phyloP scores from a whole-genome alignment of 2,113 vertebrate species.

The Colossoma macropomum region DNA sequence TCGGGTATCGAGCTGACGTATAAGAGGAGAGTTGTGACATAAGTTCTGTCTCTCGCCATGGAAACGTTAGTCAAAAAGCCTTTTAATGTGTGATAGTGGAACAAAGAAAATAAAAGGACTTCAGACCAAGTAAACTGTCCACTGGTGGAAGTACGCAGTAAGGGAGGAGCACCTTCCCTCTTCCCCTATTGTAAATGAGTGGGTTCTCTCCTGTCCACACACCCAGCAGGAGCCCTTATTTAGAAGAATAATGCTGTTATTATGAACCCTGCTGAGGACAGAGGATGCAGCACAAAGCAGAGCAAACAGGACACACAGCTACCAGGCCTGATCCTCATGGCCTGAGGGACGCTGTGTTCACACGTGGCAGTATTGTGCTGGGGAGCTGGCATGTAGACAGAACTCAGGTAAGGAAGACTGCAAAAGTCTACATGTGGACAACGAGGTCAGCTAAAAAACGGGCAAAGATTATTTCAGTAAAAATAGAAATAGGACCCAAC shows the following conservation, averaged over 20 bases:
- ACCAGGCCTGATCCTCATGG: background rate
- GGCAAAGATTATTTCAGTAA: background rate
- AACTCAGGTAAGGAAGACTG: background rate
- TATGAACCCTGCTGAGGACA: constrained; percentile 45
- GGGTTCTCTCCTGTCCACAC: constrained; percentile 9
- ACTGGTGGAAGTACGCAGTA: constrained; percentile 32
- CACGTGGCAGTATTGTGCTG: constrained; percentile 36
- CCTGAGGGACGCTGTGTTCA: background rate
- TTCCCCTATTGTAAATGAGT: constrained; percentile 47
- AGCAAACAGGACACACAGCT: constrained; percentile 23
- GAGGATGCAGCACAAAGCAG: constrained; percentile 42
- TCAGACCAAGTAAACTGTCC: constrained; percentile 15
- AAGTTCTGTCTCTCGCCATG: background rate
- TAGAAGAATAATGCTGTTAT: constrained; percentile 34
- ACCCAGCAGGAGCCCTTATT: constrained; percentile 23
- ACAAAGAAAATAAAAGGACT: background rate
- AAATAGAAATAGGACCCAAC: background rate
- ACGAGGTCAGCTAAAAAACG: background rate
- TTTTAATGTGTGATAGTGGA: background rate
- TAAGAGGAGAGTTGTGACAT: background rate
- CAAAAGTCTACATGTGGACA: background rate
- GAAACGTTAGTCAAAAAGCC: background rate
- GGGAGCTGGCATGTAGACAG: constrained; percentile 5
- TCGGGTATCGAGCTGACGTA: background rate
- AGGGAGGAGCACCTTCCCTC: constrained; percentile 28